These are phyloP conservation scores for Campylomormyrus tamandua DNA, from an alignment of 2,113 vertebrate genomes.

Conservation along the genomic window DNA sequence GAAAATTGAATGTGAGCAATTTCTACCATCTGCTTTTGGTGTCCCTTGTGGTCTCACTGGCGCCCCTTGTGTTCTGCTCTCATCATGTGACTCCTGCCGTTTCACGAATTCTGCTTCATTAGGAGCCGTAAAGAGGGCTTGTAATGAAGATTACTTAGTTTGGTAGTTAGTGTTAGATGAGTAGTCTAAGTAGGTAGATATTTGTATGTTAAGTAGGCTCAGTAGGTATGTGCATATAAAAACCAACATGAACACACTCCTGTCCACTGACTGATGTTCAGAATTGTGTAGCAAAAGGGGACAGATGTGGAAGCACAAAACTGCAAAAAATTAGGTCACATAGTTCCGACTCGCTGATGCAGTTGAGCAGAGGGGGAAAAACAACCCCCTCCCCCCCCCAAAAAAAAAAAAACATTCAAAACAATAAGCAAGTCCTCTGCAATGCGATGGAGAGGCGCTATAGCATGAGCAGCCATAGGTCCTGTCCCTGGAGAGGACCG, in stretches of 20 bases:
- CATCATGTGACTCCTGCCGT: conserved; percentile 34
- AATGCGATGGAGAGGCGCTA: conserved; percentile 14
- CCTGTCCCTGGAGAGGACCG: conserved; percentile 45
- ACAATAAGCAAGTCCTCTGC: background rate
- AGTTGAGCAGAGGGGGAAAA: background rate
- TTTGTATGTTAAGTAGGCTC: background rate
- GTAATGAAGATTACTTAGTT: background rate
- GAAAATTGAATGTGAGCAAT: conserved; percentile 29
- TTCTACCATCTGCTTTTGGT: conserved; percentile 56
- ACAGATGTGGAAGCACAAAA: background rate
- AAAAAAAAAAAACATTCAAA: background rate
- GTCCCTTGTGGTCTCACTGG: conserved; percentile 56
- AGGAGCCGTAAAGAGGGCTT: conserved; percentile 42
- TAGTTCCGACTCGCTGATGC: conserved; percentile 14
- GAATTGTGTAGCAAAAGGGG: background rate
- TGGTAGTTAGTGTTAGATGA: background rate
- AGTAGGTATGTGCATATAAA: background rate
- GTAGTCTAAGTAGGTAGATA: background rate
- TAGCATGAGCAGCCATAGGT: conserved; percentile 40
- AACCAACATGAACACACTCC: background rate
- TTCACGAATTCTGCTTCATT: conserved; percentile 50
- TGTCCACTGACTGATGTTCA: background rate
- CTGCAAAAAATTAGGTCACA: conserved; percentile 20
- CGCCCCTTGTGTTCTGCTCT: conserved; percentile 30
- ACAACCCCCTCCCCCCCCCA: background rate